These are phyloP conservation scores for Rhagoletis pomonella DNA, from an alignment of 1,140 invertebrate genomes.

Conservation along the genomic window DNA sequence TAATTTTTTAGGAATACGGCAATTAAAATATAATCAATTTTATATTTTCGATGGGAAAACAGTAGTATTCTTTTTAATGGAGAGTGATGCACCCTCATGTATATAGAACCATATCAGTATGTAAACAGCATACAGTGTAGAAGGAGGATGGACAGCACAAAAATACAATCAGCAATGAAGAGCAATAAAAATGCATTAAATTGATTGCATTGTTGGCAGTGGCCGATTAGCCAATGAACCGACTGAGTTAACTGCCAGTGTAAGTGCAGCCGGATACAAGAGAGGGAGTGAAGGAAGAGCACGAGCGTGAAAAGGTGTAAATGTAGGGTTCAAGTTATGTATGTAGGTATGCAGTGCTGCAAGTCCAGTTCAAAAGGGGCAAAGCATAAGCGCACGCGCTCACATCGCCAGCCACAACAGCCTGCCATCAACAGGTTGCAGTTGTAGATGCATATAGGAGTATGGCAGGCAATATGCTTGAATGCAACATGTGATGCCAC, in stretches of 20 bases:
- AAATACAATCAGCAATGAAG: neutral
- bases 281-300: too few relatives aligned
- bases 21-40: too few relatives aligned
- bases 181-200: conserved; percentile 50
- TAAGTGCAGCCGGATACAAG: neutral
- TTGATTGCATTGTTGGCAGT: conserved; percentile 50
- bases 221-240: conserved; percentile 46
- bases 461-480: neutral
- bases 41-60: too few relatives aligned
- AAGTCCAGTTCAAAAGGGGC: neutral
- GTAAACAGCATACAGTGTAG: neutral
- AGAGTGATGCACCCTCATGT: too few relatives aligned
- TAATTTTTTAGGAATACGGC: neutral
- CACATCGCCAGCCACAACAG: neutral
- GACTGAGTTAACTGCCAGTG: neutral
- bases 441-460: neutral
- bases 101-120: too few relatives aligned
- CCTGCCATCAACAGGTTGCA: conserved; percentile 16
- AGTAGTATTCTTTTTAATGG: too few relatives aligned
- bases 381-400: conserved; percentile 14
- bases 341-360: neutral
- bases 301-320: neutral
- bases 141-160: neutral
- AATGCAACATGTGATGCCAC: conserved; percentile 3
- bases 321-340: neutral